Base-by-base conservation (phyloP, 1,140 invertebrate genomes). In the Camponotus floridanus region DNA sequence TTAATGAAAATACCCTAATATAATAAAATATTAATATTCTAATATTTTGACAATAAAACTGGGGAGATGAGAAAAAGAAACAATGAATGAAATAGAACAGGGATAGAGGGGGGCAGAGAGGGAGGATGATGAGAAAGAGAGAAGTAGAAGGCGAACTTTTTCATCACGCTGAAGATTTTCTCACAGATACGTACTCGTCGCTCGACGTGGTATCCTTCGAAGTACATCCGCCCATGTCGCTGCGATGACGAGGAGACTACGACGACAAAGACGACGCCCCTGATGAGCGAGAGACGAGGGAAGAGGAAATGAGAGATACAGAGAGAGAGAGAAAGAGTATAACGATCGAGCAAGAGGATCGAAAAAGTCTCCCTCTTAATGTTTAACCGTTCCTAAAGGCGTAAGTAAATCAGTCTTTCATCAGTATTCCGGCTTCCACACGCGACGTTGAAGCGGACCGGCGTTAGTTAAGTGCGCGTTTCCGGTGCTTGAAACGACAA, bases 161-260 rank as follows among this genome's bases (percentile, higher is more conserved):
- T 57, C 33, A 55, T 39, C 33, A 9, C 57, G 42, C 48, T 15
- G 45, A 42, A 55, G 9, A 42, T 26, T 55, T 70, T 86, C 51
- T 73, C 70, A 45, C 42, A 59, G 68, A 89, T 94, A 95, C 94
- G 67, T 95, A 95, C 94, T 94, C 93, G 81, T 95, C 94, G 90
- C 89, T 89, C 71, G 94, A 92, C 87, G 94, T 92, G 89, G 94
- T 94, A 92, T 94, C 94, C 94, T 95, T 94, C 79, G 94, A 95
- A 61, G 94, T 94, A 91, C 94, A 95, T 87, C 94, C 94, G 90
- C 94, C 94, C 94, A 95, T 94, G 87, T 90, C 74, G 70, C 87
- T 86, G 79, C 76, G 67, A 55, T 61, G 55, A 89, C 59, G 88
- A 79, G 79, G 80, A 65, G 36, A 73, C 84, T 59, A 79, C 39